Evolutionary conservation across 2,888 invertebrate species (phyloP), one percentile per base, ranked within the genome.

Genomic region (Nezara viridula): DNA sequence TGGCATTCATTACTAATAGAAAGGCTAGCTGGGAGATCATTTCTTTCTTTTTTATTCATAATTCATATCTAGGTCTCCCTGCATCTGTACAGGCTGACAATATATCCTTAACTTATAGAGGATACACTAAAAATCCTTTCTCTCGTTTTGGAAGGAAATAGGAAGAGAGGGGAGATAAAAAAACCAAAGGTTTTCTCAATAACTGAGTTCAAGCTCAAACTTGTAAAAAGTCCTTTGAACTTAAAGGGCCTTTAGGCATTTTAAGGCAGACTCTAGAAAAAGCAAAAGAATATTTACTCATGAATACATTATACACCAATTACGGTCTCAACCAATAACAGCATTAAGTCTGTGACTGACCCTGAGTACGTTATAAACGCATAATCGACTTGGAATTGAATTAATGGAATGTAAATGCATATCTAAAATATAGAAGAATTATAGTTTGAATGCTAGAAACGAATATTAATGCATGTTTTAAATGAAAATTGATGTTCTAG

Each of bases 1-100:
- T 81, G 44, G n/a, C 44, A 47, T 81, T 81, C 44, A 47, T 81
- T 81, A 81, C 81, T 81, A 81, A 81, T 81, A 81, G 44, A 81
- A 81, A 81, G 44, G 40, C 44, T 44, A 77, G 44, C 3, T 5
- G 77, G 44, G 21, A n/a, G n/a, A 81, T 81, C 81, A 81, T 81
- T 81, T 81, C 12, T 81, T 81, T 81, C 12, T 81, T 24, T 37
- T n/a, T n/a, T 14, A 47, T 81, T 81, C 44, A 81, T 44, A 40
- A 81, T 44, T 40, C 44, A 81, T 81, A 44, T 19, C 32, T 73
- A 73, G 32, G 19, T 9, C 37, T 73, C 19, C 14, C 32, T 73
- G 32, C 66, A 32, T 73, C 66, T 37, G 37, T 73, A 9, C 27
- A 14, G 21, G 19, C 66, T 37, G 19, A 37, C 9, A 60, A 60